Evolutionary conservation across 1,140 invertebrate species (phyloP).

Genomic region (Bombus sibiricus): DNA sequence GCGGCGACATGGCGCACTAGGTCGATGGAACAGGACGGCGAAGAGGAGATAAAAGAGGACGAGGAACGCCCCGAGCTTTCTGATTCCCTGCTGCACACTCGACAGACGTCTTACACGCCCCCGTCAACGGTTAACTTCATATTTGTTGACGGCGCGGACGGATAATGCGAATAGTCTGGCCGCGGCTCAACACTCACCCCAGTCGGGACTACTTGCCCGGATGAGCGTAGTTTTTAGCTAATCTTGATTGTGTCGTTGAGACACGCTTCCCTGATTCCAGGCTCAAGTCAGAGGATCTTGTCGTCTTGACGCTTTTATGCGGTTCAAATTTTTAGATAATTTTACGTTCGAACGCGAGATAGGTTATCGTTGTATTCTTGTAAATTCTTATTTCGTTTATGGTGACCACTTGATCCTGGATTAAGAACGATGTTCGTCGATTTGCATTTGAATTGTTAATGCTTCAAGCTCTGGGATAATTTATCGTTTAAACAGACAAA

Average conservation of each 20-base stretch:
- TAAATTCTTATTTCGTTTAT: no score
- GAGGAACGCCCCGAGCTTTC: constrained; percentile 27
- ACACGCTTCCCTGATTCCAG: neutral
- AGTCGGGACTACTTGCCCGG: neutral
- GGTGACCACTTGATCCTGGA: no score
- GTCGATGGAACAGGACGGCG: constrained; percentile 40
- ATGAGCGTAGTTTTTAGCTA: neutral
- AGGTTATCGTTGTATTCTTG: no score
- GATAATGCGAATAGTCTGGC: constrained; percentile 14
- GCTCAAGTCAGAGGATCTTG: neutral
- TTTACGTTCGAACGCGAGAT: no score
- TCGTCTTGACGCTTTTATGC: neutral
- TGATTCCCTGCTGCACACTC: constrained; percentile 11
- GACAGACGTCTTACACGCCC: neutral
- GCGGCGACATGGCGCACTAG: constrained; percentile 7
- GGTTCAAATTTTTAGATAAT: no score
- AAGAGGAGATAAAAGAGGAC: constrained; percentile 43
- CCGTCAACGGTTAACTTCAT: constrained; percentile 16
- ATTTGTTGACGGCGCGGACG: constrained; percentile 17
- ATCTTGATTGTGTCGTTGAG: no score
- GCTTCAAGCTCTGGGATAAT: no score
- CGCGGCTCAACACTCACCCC: neutral
- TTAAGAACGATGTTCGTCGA: no score
- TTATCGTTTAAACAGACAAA: no score
- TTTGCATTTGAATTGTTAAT: no score